Percentiles rank a stretch among this genome's conserved stretches.
These are phyloP conservation scores for Chloropsis cyanopogon DNA, from an alignment of 2,113 vertebrate genomes.

Conservation along the genomic window DNA sequence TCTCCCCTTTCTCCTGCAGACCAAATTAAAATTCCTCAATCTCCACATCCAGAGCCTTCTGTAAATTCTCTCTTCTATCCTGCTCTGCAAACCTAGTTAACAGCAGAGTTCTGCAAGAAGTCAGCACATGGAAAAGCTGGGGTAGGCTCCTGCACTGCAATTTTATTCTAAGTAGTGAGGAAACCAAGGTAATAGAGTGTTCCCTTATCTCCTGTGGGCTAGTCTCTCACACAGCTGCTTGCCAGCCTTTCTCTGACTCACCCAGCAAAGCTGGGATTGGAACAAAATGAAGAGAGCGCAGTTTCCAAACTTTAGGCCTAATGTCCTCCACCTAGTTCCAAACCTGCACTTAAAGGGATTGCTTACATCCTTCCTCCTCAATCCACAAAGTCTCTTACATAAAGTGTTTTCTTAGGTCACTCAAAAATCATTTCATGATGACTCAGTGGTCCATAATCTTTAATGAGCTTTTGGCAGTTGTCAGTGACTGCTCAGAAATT, in stretches of 20 bases:
- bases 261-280: background rate
- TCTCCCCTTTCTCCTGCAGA: background rate
- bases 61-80: background rate
- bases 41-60: background rate
- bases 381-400: background rate
- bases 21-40: background rate
- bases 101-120: background rate
- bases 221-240: background rate
- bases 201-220: conserved; percentile 9
- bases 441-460: background rate
- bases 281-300: background rate
- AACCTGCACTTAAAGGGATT: background rate
- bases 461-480: background rate
- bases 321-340: background rate
- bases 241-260: background rate
- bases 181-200: background rate
- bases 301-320: background rate
- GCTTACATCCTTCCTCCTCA: background rate
- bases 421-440: background rate
- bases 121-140: background rate
- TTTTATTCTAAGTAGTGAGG: background rate
- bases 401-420: conserved; percentile 15
- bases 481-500: background rate
- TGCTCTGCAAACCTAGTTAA: background rate
- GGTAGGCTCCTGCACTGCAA: background rate